These are phyloP conservation scores for Mormyrus proboscirostris DNA, from an alignment of 2,797 vertebrate species.

Conservation along the genomic window DNA sequence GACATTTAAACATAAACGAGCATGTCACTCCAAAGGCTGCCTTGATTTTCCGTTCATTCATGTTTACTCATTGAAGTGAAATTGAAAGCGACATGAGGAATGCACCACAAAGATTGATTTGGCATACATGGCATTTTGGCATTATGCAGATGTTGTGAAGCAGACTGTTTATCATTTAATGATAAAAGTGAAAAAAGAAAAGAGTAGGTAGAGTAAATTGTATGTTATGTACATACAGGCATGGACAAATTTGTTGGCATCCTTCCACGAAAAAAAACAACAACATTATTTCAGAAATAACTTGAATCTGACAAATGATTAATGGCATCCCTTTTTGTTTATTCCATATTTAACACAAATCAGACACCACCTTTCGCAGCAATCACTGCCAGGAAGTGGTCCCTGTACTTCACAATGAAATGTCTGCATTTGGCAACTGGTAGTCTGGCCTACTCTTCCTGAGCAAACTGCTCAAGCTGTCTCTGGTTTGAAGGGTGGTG, in stretches of 20 bases:
- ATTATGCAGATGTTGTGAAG: conserved; percentile 57
- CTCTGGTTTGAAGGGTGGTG: not conserved
- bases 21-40: not conserved
- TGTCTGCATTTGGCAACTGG: not conserved
- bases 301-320: not conserved
- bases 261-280: not conserved
- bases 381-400: not conserved
- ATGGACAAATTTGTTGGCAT: not conserved
- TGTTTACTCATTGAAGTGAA: conserved; percentile 11
- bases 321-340: not conserved
- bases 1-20: conserved; percentile 8
- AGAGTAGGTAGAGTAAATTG: conserved; percentile 37
- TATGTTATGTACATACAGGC: not conserved
- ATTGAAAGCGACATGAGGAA: not conserved
- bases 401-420: not conserved
- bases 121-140: conserved; percentile 35
- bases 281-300: not conserved
- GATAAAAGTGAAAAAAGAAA: conserved; percentile 50
- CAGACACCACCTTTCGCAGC: not conserved
- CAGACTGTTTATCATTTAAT: conserved; percentile 51
- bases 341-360: not conserved
- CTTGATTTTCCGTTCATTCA: not conserved
- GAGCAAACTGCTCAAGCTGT: not conserved
- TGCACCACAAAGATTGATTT: conserved; percentile 16
- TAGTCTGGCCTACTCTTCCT: not conserved